A percentile compares a stretch with the other conserved stretches of the same genome.
Conservation (phyloP, 2,113 vertebrate species). For the Numida meleagris region DNA sequence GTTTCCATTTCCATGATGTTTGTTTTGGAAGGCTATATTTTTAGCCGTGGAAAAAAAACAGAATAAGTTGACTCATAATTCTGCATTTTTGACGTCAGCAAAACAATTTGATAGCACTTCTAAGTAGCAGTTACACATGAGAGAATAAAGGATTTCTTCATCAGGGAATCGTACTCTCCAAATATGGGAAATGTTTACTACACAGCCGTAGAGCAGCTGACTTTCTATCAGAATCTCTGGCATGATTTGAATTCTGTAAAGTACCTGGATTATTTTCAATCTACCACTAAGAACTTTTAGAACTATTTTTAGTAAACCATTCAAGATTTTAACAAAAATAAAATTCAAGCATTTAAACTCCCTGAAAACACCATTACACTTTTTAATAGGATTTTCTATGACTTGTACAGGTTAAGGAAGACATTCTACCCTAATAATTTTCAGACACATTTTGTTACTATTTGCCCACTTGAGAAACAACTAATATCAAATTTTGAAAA, state of each 20-base stretch:
- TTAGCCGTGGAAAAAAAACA: not conserved
- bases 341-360: not conserved
- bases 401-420: not conserved
- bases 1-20: constrained; percentile 37
- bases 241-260: constrained; percentile 26
- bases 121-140: constrained; percentile 26
- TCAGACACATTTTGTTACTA: not conserved
- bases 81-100: constrained; percentile 47
- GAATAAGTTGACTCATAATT: constrained; percentile 59
- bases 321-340: not conserved
- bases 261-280: constrained; percentile 25
- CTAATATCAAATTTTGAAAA: not conserved
- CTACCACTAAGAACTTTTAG: not conserved
- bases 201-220: not conserved
- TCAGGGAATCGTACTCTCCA: not conserved
- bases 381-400: constrained; percentile 11
- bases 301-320: not conserved
- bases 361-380: not conserved
- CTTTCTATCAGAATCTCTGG: not conserved
- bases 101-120: constrained; percentile 45
- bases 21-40: constrained; percentile 41
- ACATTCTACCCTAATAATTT: not conserved
- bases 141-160: constrained; percentile 52
- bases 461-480: not conserved
- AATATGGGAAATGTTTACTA: constrained; percentile 30